phyloP scores from a whole-genome alignment of 2,113 vertebrate genomes.

The Speoplatyrhinus poulsoni region DNA sequence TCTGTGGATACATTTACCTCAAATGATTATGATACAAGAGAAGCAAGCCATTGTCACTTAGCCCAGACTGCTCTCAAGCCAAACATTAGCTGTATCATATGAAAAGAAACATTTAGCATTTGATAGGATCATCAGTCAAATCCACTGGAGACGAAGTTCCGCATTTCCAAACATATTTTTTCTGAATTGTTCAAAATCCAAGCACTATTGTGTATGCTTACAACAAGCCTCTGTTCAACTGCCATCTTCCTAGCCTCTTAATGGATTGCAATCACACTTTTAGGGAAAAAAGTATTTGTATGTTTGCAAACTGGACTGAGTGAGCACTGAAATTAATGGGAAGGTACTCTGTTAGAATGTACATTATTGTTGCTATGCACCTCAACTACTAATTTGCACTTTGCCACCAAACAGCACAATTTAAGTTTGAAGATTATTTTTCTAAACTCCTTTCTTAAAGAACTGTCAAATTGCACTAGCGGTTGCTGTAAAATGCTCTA shows the following conservation, averaged over 20 bases:
- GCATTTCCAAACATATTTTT: not conserved
- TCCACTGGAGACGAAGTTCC: not conserved
- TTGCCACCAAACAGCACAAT: conserved; percentile 54
- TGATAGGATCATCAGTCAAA: not conserved
- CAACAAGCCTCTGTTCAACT: not conserved
- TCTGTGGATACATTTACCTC: not conserved
- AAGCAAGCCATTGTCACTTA: not conserved
- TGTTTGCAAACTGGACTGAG: conserved; percentile 15
- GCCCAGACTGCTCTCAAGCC: too few species aligned
- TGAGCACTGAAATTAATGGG: conserved; percentile 21
- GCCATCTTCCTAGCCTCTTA: conserved; percentile 7
- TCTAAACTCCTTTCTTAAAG: not conserved
- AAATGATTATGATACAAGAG: not conserved
- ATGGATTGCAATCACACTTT: conserved; percentile 4
- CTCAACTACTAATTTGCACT: conserved; percentile 57
- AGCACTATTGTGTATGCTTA: not conserved
- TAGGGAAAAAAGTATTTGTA: not conserved
- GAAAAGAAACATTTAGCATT: not conserved
- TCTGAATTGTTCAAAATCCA: not conserved
- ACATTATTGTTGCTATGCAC: conserved; percentile 60
- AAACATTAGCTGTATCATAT: too few species aligned
- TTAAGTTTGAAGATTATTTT: conserved; percentile 14
- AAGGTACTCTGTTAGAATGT: not conserved
- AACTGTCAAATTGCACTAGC: conserved; percentile 50
- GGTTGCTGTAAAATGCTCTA: conserved; percentile 62